phyloP scores from a whole-genome alignment of 2,888 invertebrate genomes.

The Limnephilus marmoratus region DNA sequence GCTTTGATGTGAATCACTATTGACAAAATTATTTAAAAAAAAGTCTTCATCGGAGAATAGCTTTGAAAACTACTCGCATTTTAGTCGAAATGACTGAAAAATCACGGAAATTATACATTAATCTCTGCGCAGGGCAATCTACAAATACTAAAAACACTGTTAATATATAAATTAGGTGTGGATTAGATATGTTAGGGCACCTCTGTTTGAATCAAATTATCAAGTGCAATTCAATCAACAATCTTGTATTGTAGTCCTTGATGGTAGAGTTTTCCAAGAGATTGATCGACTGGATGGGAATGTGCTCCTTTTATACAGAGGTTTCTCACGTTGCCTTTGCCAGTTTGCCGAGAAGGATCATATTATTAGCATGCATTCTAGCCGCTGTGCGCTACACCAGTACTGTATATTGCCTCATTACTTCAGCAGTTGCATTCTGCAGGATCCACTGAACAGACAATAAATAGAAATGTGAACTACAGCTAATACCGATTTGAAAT shows the following conservation, averaged over 20 bases:
- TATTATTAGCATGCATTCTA: constrained; percentile 11
- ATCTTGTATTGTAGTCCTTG: background rate
- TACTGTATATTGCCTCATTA: constrained; percentile 3
- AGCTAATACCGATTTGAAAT: background rate
- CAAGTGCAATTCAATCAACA: background rate
- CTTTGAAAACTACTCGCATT: too few species aligned
- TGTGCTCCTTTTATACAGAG: background rate
- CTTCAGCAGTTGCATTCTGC: background rate
- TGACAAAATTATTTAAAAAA: too few species aligned
- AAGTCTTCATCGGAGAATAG: too few species aligned
- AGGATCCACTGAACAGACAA: background rate
- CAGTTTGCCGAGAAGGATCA: background rate
- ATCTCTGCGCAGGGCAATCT: too few species aligned
- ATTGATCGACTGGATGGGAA: background rate
- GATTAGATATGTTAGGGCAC: too few species aligned
- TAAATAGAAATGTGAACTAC: background rate
- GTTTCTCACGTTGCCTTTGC: constrained; percentile 5
- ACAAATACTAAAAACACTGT: too few species aligned
- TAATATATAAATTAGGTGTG: too few species aligned
- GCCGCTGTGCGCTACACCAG: background rate
- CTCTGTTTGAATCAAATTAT: background rate
- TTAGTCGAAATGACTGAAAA: too few species aligned
- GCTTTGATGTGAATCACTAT: too few species aligned
- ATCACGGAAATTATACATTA: too few species aligned
- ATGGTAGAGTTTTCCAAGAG: background rate